Percentiles rank a stretch among this genome's conserved stretches.
phyloP scores from a whole-genome alignment of 1,140 invertebrate species.

The Papilio polytes region DNA sequence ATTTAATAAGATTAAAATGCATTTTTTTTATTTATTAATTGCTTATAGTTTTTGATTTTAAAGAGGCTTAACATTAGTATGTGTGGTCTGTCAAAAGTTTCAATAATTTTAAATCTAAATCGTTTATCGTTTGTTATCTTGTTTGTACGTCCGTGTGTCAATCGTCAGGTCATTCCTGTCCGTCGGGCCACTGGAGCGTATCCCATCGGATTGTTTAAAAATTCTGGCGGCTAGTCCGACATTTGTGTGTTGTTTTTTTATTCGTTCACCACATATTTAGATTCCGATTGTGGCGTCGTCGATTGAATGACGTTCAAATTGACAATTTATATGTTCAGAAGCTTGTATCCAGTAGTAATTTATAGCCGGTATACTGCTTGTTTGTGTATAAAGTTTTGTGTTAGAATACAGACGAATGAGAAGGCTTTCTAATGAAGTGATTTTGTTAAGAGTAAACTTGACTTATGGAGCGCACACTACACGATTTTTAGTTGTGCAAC shows the following conservation, averaged over 20 bases:
- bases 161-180: not conserved
- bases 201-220: slow-evolving; percentile 54
- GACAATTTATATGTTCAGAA: slow-evolving; percentile 9
- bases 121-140: not conserved
- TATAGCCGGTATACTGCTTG: not conserved
- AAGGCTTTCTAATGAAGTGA: too few species aligned
- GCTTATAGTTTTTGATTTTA: too few species aligned
- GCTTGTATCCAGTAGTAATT: not conserved
- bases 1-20: too few species aligned
- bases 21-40: too few species aligned
- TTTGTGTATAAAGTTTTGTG: not conserved
- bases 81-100: too few species aligned
- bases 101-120: too few species aligned
- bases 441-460: too few species aligned
- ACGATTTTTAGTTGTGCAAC: too few species aligned
- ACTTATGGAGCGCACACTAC: too few species aligned
- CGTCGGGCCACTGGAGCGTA: slow-evolving; percentile 49
- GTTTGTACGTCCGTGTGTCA: slow-evolving; percentile 41
- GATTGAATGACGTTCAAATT: slow-evolving; percentile 42
- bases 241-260: slow-evolving; percentile 44
- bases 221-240: slow-evolving; percentile 50
- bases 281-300: slow-evolving; percentile 46
- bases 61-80: too few species aligned
- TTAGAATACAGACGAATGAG: too few species aligned
- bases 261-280: slow-evolving; percentile 45